A percentile compares a stretch with the other conserved stretches of the same genome.
Conservation (phyloP, 2,797 vertebrate species). For the Tangara arthus region DNA sequence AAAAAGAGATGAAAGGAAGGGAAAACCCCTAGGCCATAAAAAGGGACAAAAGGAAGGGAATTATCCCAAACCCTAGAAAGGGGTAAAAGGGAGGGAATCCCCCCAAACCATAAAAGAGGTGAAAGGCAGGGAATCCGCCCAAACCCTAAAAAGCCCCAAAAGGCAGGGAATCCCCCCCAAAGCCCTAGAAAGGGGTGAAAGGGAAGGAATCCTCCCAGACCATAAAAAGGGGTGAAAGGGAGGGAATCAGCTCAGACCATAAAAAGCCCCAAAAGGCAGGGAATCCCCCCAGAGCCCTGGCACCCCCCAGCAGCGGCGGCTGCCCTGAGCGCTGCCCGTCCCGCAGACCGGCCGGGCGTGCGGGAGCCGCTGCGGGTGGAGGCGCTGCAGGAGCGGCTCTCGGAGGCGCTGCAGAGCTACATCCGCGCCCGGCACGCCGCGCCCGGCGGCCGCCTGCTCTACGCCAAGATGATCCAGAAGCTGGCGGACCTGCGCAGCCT, state of each 20-base stretch:
- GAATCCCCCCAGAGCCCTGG: no score
- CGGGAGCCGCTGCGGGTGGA: constrained; percentile 88
- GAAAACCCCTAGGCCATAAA: neutral
- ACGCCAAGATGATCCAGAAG: constrained; percentile 99
- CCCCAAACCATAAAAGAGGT: no score
- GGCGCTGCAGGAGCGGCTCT: constrained; percentile 88
- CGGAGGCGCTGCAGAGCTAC: constrained; percentile 85
- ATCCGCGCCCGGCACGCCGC: constrained; percentile 85
- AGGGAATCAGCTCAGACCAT: neutral
- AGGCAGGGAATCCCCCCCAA: no score
- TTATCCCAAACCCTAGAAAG: no score
- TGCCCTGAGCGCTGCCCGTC: fast-evolving
- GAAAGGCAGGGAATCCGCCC: no score
- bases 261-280: no score
- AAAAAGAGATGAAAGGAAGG: neutral
- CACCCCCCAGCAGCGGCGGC: no score
- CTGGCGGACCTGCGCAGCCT: constrained; percentile 93
- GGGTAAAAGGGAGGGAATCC: neutral
- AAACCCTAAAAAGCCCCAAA: no score
- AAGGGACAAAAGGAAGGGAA: neutral
- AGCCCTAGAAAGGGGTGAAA: no score
- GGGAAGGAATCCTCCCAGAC: no score
- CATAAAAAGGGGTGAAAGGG: neutral
- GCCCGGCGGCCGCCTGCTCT: constrained; percentile 86
- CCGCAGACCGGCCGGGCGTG: constrained; percentile 81